Conservation (phyloP, 1,140 invertebrate species). For the Drosophila yakuba region DNA sequence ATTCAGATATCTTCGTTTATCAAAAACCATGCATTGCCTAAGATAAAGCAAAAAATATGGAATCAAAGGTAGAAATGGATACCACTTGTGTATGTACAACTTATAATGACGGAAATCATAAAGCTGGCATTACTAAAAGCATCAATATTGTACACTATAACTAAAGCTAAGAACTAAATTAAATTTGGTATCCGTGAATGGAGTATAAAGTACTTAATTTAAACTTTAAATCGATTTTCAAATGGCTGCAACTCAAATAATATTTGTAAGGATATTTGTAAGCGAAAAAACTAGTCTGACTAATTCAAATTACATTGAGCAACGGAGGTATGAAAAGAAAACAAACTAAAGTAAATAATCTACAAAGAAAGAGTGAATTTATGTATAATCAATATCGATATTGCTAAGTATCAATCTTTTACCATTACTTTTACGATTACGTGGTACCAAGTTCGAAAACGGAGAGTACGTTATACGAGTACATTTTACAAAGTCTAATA, state of each 20-base stretch:
- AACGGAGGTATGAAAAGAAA: neutral
- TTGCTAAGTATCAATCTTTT: conserved; percentile 31
- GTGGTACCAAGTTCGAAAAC: conserved; percentile 43
- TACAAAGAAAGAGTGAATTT: conserved; percentile 6
- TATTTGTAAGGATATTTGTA: neutral
- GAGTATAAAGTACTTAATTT: neutral
- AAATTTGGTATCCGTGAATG: neutral
- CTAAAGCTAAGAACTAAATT: neutral
- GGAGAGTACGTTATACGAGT: conserved; percentile 59
- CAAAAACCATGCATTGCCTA: conserved; percentile 47
- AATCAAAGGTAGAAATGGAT: neutral
- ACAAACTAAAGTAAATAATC: neutral
- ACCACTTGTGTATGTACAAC: conserved; percentile 53
- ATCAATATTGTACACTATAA: conserved; percentile 23
- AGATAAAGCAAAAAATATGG: conserved; percentile 10
- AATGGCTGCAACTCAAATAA: neutral
- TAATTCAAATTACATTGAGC: neutral
- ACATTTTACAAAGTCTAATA: conserved; percentile 79
- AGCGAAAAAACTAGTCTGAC: neutral
- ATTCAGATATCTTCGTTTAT: conserved; percentile 10
- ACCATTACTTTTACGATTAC: conserved; percentile 38
- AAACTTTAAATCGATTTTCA: neutral
- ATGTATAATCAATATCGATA: conserved; percentile 6
- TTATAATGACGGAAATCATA: conserved; percentile 22
- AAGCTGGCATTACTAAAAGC: conserved; percentile 21